Base-by-base conservation (phyloP, 2,797 vertebrate species). In the Microctenopoma lineatum region DNA sequence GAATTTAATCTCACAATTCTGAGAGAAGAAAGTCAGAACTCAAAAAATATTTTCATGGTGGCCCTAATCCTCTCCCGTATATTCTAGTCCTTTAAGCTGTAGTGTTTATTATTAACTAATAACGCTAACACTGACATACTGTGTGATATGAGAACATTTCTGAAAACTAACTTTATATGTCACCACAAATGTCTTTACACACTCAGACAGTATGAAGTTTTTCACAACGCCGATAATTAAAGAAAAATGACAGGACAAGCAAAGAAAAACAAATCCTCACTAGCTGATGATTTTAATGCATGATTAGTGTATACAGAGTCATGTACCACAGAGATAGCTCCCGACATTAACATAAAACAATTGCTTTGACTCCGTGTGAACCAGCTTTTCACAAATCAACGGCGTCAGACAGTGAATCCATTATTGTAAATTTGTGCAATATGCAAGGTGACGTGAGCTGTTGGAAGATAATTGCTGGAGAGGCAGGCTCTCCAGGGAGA, bases 381-480 rank as follows among this genome's bases (percentile, higher is more conserved):
- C 4, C 14, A 5, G 66, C 60, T 63, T 39, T 56, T 5, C 60
- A 58, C 70, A 77, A 81, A 84, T 75, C n/a, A 75, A 44, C 41
- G 67, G 38, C 52, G 77, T 51, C 73, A 81, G 76, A 67, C 50
- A 47, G 69, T 46, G 48, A 76, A 77, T 75, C 60, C 67, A 67
- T 84, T 83, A 60, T 78, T 85, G 59, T 75, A 60, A 75, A 81
- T 74, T 34, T 81, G 59, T 80, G 34, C 69, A 41, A 57, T 66
- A 66, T 72, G 57, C 14, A 27, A 70, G 60, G 15, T 78, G 69
- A 81, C 65, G 59, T 36, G 65, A 75, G 58, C 65, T 66, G 79
- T 52, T 81, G 80, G 73, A 86, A 65, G 74, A 85, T 87, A 89
- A 88, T 85, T 90, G 77, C 76, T 51, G 75, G 54, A 72, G 87